Base-by-base conservation (phyloP, 2,113 vertebrate species). In the Microtus oregoni region DNA sequence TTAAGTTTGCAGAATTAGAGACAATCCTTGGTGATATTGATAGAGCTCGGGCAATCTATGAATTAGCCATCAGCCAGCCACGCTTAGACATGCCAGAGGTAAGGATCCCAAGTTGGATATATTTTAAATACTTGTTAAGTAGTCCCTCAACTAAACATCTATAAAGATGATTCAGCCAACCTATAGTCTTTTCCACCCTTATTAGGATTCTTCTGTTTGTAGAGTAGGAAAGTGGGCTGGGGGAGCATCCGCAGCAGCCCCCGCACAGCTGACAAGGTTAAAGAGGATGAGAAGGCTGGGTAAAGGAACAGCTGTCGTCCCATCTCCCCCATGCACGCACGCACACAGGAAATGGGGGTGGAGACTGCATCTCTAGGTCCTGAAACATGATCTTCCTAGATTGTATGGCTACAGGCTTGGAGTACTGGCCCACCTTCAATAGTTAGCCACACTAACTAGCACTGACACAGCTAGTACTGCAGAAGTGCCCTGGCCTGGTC, bases 71-170 rank as follows among this genome's bases (percentile, higher is more conserved):
- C 30, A 98, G 99, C 47, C 99, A 99, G 96, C 99, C 99, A 3
- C 98, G 99, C 1, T 98, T 99, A 35, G 99, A 99, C 98, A 99
- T 99, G 99, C 99, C 99, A 0, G 99, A 99, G 99, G 99, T 99
- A 94, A 98, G 97, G 44, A 2, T 3, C 41, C 0, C 5, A 35
- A 0, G 19, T 38, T 82, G 38, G 70, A 78, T 41, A 11, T 85
- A 41, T 65, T 47, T 83, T 47, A 87, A 67, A 47, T 3, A 72
- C 7, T 79, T 82, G 47, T 61, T 55, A 83, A 26, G 3, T 38
- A 26, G 85, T 76, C 55, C 35, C 50, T 24, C 44, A 75, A 58
- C 38, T 73, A 22, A 50, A 41, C 12, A 41, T 78, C 50, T 58
- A 2, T 78, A 81, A 61, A 38, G 58, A 1, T 35, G 8, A 61